Percentiles rank a stretch among this genome's conserved stretches.
Evolutionary conservation across 1,140 invertebrate species (phyloP).

Genomic region (Caerostris extrusa): DNA sequence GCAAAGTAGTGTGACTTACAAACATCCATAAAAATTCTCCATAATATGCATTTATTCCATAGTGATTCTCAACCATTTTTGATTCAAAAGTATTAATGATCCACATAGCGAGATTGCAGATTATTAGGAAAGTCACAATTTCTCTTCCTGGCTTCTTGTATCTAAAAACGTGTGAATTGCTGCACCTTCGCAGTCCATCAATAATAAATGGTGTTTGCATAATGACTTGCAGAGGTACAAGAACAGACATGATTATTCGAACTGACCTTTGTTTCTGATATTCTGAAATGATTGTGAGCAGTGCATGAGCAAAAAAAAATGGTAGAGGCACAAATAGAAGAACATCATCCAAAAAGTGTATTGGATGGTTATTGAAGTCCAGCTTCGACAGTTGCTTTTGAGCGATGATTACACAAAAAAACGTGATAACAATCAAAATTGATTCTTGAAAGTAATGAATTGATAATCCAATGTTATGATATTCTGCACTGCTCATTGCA

Average conservation of each 20-base stretch:
- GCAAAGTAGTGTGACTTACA: conserved; percentile 88
- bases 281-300: conserved; percentile 82
- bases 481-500: conserved; percentile 83
- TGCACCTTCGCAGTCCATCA: conserved; percentile 88
- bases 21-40: conserved; percentile 88
- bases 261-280: conserved; percentile 79
- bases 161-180: conserved; percentile 86
- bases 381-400: conserved; percentile 85
- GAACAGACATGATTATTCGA: conserved; percentile 45
- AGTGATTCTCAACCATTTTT: conserved; percentile 85
- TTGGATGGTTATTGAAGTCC: conserved; percentile 85
- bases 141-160: conserved; percentile 88
- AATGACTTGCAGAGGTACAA: conserved; percentile 79
- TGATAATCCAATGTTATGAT: conserved; percentile 79
- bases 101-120: conserved; percentile 91
- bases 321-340: conserved; percentile 88
- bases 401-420: conserved; percentile 82
- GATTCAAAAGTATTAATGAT: conserved; percentile 90
- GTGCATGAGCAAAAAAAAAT: conserved; percentile 87
- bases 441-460: conserved; percentile 78
- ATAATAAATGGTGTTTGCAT: conserved; percentile 89
- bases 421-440: conserved; percentile 81
- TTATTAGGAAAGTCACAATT: conserved; percentile 89
- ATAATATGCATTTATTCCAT: conserved; percentile 86
- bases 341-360: conserved; percentile 87